Conservation (phyloP, 2,797 vertebrate species). For the Rhincodon typus region DNA sequence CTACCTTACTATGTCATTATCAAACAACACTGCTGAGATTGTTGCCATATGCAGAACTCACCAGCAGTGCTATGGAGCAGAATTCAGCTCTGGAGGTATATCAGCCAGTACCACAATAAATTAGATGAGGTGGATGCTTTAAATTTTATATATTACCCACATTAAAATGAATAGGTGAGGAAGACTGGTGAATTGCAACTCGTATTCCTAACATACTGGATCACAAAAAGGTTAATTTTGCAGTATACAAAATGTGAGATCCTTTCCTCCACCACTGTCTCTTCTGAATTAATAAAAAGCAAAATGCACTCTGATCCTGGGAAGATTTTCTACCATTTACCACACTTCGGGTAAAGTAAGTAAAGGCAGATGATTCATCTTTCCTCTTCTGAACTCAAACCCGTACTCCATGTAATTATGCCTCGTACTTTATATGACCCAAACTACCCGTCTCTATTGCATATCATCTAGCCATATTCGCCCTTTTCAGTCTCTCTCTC, state of each 20-base stretch:
- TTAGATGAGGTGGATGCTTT: too few relatives aligned
- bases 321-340: not conserved
- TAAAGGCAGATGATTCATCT: not conserved
- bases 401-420: not conserved
- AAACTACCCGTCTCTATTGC: not conserved
- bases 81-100: too few relatives aligned
- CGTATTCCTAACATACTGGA: not conserved
- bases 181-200: too few relatives aligned
- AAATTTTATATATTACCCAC: too few relatives aligned
- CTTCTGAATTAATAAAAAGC: not conserved
- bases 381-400: slow-evolving; percentile 3
- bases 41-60: too few relatives aligned
- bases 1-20: too few relatives aligned
- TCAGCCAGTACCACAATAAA: too few relatives aligned
- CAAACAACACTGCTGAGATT: too few relatives aligned
- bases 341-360: not conserved
- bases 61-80: too few relatives aligned
- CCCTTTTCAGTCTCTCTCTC: not conserved
- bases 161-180: too few relatives aligned
- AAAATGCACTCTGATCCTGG: not conserved
- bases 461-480: not conserved
- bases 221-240: not conserved
- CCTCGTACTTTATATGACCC: not conserved
- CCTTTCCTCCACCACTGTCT: too few relatives aligned
- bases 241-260: not conserved